These are phyloP conservation scores for Cryptocephalus moraei DNA, from an alignment of 2,888 invertebrate genomes.

Conservation along the genomic window DNA sequence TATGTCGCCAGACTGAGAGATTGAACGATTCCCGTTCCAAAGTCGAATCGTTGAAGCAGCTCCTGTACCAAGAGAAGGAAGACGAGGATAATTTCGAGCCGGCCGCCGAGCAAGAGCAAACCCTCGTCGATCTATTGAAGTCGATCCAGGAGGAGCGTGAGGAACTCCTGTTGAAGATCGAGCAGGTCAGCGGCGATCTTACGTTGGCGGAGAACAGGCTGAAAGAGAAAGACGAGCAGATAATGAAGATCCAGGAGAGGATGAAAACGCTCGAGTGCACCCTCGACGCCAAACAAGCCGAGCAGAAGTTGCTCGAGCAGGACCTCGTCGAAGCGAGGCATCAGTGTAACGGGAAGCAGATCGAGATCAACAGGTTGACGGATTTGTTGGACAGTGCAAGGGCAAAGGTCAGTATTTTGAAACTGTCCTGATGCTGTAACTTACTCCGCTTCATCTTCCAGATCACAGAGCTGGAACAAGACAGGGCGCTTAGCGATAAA, in stretches of 20 bases:
- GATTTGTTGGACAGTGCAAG: constrained; percentile 76
- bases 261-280: constrained; percentile 61
- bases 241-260: constrained; percentile 58
- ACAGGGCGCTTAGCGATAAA: constrained; percentile 55
- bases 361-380: constrained; percentile 68
- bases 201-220: constrained; percentile 44
- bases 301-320: constrained; percentile 62
- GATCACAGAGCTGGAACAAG: constrained; percentile 61
- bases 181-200: constrained; percentile 64
- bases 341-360: constrained; percentile 61
- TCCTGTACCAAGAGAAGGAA: constrained; percentile 61
- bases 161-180: constrained; percentile 60
- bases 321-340: constrained; percentile 65
- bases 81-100: constrained; percentile 46
- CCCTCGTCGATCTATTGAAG: constrained; percentile 75
- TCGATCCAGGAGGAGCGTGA: constrained; percentile 74
- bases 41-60: constrained; percentile 75
- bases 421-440: not conserved
- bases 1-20: constrained; percentile 87
- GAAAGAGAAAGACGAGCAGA: constrained; percentile 48
- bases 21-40: constrained; percentile 77
- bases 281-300: constrained; percentile 62
- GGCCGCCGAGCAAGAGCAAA: constrained; percentile 63
- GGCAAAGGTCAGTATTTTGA: constrained; percentile 52
- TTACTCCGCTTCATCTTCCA: constrained; percentile 14